Conservation (phyloP, 1,140 invertebrate species). For the Drosophila triauraria region DNA sequence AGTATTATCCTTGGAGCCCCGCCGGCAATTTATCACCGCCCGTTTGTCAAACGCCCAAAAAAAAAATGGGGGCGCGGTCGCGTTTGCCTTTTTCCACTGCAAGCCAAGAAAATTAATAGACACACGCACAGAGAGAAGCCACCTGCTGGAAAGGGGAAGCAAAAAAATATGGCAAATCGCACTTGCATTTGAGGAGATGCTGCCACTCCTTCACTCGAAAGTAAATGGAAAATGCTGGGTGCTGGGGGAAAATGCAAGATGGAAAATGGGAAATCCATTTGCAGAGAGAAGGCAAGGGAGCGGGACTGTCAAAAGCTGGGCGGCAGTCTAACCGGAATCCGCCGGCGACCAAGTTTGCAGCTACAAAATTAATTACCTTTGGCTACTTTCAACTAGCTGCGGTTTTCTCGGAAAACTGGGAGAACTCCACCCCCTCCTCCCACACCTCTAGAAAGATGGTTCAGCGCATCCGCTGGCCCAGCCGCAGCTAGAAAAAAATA, state of each 20-base stretch:
- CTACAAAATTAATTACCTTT: constrained; percentile 84
- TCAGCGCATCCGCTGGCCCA: constrained; percentile 63
- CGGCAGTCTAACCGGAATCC: constrained; percentile 29
- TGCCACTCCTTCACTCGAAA: constrained; percentile 60
- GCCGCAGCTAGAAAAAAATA: constrained; percentile 50
- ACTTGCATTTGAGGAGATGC: constrained; percentile 47
- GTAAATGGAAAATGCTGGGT: constrained; percentile 66
- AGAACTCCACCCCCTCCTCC: constrained; percentile 6
- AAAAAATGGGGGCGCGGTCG: constrained; percentile 43
- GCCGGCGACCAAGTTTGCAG: constrained; percentile 55
- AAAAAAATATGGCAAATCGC: constrained; percentile 15
- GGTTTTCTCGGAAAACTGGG: constrained; percentile 35
- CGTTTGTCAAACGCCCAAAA: constrained; percentile 59
- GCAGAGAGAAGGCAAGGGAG: constrained; percentile 26
- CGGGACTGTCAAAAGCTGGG: constrained; percentile 68
- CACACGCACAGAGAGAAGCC: constrained; percentile 35
- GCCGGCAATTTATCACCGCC: constrained; percentile 61
- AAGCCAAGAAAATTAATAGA: constrained; percentile 69
- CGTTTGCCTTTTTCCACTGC: constrained; percentile 21
- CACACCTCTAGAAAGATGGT: constrained; percentile 57
- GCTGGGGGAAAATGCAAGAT: constrained; percentile 1
- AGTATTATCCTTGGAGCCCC: constrained; percentile 9
- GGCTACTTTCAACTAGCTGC: constrained; percentile 80
- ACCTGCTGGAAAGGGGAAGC: constrained; percentile 21
- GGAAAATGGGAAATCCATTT: constrained; percentile 74